Conservation (phyloP, 2,797 vertebrate species). For the Oceanodroma leucorhoa region DNA sequence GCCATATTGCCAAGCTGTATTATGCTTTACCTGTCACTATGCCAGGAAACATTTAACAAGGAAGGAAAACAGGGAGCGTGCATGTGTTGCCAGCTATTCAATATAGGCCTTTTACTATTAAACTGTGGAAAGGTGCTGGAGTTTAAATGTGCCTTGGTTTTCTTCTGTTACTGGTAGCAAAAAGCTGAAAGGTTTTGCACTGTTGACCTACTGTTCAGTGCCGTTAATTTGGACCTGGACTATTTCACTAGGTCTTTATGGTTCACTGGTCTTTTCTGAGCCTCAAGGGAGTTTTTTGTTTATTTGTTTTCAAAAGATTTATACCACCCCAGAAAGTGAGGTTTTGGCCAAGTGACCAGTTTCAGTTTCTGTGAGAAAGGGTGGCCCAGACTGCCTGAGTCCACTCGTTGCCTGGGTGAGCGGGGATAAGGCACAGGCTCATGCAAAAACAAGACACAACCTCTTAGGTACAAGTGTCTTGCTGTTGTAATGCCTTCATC, state of each 20-base stretch:
- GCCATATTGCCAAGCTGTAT: conserved; percentile 49
- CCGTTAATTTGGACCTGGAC: neutral
- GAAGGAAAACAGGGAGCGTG: conserved; percentile 32
- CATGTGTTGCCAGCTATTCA: conserved; percentile 57
- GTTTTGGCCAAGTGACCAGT: neutral
- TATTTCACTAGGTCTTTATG: neutral
- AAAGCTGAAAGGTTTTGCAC: conserved; percentile 36
- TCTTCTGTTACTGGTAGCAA: conserved; percentile 50
- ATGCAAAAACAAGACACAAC: neutral
- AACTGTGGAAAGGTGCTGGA: conserved; percentile 51
- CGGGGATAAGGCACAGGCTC: neutral
- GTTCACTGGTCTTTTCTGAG: neutral
- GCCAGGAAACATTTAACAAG: conserved; percentile 32
- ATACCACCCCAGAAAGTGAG: neutral
- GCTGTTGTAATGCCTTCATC: neutral
- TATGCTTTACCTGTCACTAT: conserved; percentile 48
- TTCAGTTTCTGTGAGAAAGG: neutral
- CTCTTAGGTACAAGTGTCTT: neutral
- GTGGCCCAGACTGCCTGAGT: neutral
- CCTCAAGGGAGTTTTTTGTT: neutral
- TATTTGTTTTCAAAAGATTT: conserved; percentile 18
- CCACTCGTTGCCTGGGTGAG: neutral
- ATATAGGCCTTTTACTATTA: conserved; percentile 60
- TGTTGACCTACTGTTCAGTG: neutral
- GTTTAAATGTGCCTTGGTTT: conserved; percentile 49